phyloP scores from a whole-genome alignment of 2,888 invertebrate species.

The Andrena fulva region DNA sequence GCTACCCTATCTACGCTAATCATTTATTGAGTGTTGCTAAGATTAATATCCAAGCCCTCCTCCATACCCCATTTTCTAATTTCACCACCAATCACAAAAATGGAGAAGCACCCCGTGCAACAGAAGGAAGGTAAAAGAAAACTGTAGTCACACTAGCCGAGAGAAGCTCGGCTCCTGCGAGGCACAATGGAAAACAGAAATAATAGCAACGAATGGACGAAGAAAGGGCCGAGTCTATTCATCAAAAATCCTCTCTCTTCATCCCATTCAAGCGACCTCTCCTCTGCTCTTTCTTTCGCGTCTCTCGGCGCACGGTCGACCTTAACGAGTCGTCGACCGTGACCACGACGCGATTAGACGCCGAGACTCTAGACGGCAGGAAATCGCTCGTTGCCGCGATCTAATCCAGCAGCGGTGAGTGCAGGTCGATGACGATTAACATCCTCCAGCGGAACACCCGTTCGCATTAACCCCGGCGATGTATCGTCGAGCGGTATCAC shows the following conservation, averaged over 20 bases:
- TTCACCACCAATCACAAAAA: not conserved
- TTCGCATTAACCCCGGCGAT: conserved; percentile 35
- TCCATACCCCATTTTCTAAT: not conserved
- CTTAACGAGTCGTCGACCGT: conserved; percentile 52
- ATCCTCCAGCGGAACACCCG: conserved; percentile 16
- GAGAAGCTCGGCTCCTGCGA: not conserved
- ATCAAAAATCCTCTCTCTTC: conserved; percentile 40
- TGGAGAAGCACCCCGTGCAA: not conserved
- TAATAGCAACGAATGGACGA: conserved; percentile 34
- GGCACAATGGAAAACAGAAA: conserved; percentile 18
- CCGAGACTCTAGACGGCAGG: conserved; percentile 50
- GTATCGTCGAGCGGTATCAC: not conserved
- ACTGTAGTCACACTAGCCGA: not conserved
- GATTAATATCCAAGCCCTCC: not conserved
- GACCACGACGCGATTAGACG: conserved; percentile 61
- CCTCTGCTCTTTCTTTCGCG: conserved; percentile 39
- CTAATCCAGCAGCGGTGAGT: conserved; percentile 48
- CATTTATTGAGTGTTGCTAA: too few species aligned
- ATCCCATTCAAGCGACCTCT: conserved; percentile 14
- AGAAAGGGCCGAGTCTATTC: conserved; percentile 43
- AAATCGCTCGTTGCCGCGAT: conserved; percentile 65
- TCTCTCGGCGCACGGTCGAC: conserved; percentile 30
- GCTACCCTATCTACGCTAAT: too few species aligned
- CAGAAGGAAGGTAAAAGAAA: not conserved
- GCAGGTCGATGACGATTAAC: conserved; percentile 53